Evolutionary conservation across 2,797 vertebrate species (phyloP).

Genomic region (Neostethus bicornis): DNA sequence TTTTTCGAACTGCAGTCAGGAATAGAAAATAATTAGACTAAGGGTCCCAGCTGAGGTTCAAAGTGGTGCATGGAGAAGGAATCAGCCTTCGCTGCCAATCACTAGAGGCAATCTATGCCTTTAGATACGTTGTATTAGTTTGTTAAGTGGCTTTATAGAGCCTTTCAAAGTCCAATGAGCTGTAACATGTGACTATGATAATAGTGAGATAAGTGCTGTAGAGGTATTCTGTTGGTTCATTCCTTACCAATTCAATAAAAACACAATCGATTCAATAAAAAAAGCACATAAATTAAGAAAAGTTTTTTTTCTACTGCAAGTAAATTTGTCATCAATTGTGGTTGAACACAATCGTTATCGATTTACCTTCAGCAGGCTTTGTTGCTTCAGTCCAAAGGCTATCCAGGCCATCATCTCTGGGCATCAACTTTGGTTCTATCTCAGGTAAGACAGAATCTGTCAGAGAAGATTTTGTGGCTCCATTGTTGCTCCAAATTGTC

Average conservation of each 20-base stretch:
- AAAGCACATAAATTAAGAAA: too few species aligned
- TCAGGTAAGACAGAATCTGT: slow-evolving; percentile 64
- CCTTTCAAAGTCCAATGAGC: slow-evolving; percentile 29
- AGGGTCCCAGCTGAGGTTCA: slow-evolving; percentile 69
- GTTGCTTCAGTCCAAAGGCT: slow-evolving; percentile 73
- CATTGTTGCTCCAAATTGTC: slow-evolving; percentile 54
- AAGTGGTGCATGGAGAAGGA: slow-evolving; percentile 71
- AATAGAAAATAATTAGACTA: slow-evolving; percentile 83
- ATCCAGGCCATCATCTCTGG: slow-evolving; percentile 62
- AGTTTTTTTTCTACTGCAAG: too few species aligned
- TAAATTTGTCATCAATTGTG: too few species aligned
- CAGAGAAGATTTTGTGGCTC: slow-evolving; percentile 44
- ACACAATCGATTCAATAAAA: too few species aligned
- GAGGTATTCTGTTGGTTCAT: slow-evolving; percentile 10
- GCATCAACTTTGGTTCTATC: slow-evolving; percentile 60
- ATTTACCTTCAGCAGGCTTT: slow-evolving; percentile 70
- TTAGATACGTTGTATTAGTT: slow-evolving; percentile 43
- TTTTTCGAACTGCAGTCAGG: slow-evolving; percentile 58
- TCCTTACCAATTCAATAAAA: slow-evolving; percentile 6
- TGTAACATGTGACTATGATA: slow-evolving; percentile 5
- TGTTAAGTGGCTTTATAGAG: slow-evolving; percentile 53
- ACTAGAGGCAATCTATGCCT: slow-evolving; percentile 66
- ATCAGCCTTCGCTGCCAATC: slow-evolving; percentile 39
- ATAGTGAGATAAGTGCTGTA: slow-evolving; percentile 13
- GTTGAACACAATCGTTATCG: too few species aligned